phyloP scores from a whole-genome alignment of 2,888 invertebrate genomes.

The Orthonevra nobilis region DNA sequence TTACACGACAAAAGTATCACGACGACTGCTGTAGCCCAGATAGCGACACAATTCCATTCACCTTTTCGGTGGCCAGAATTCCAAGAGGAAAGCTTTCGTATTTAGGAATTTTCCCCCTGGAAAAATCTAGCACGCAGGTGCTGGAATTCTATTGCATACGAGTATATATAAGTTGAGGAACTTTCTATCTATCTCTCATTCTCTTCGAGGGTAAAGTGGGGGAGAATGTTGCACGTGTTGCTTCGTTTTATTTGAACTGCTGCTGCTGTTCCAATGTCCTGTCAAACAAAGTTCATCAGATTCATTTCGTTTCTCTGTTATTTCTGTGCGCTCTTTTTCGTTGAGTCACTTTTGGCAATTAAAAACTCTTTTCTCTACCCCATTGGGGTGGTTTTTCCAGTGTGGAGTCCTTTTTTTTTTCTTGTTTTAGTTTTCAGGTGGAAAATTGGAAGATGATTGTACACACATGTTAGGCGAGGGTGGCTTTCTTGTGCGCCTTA shows the following conservation, averaged over 20 bases:
- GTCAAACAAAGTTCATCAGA: no score
- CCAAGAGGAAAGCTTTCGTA: slow-evolving; percentile 53
- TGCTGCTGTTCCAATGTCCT: slow-evolving; percentile 42
- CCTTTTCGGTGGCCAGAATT: slow-evolving; percentile 53
- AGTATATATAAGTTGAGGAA: no score
- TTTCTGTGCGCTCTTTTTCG: slow-evolving; percentile 17
- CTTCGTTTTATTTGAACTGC: slow-evolving; percentile 54
- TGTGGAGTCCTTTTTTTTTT: no score
- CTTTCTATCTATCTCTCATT: no score
- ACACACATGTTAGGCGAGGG: slow-evolving; percentile 8
- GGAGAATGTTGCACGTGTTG: slow-evolving; percentile 64
- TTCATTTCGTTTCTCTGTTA: slow-evolving; percentile 30
- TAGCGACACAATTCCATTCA: slow-evolving; percentile 69
- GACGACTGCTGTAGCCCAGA: slow-evolving; percentile 67
- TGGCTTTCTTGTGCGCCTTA: neutral
- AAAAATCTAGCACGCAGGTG: slow-evolving; percentile 23
- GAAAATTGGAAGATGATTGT: slow-evolving; percentile 67
- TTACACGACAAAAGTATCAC: slow-evolving; percentile 68
- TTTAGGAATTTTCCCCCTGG: slow-evolving; percentile 15
- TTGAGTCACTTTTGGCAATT: slow-evolving; percentile 12
- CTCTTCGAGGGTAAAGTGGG: no score
- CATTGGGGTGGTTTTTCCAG: slow-evolving; percentile 6
- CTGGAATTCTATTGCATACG: no score
- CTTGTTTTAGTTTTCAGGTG: slow-evolving; percentile 45
- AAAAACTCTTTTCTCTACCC: slow-evolving; percentile 8